These are phyloP conservation scores for Liolophura sinensis DNA, from an alignment of 1,140 invertebrate genomes.

Conservation along the genomic window DNA sequence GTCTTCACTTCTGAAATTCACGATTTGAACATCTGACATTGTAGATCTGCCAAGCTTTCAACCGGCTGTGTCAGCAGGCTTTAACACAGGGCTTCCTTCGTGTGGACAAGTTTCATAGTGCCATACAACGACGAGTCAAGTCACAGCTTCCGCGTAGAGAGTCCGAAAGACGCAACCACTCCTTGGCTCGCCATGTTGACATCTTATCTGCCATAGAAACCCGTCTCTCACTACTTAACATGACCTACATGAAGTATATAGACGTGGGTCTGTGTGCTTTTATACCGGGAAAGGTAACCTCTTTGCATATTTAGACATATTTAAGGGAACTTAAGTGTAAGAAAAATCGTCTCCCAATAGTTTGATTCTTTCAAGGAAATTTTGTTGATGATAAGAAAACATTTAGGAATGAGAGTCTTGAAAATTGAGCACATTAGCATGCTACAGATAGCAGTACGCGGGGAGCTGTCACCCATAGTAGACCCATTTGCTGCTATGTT, in stretches of 20 bases:
- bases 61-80: slow-evolving; percentile 73
- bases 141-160: slow-evolving; percentile 81
- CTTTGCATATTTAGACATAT: not conserved
- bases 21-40: slow-evolving; percentile 9
- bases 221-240: slow-evolving; percentile 84
- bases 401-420: too few relatives aligned
- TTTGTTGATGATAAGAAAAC: too few relatives aligned
- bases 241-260: slow-evolving; percentile 89
- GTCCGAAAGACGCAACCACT: slow-evolving; percentile 84
- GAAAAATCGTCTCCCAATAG: not conserved
- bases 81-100: slow-evolving; percentile 81
- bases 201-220: slow-evolving; percentile 90
- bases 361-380: not conserved
- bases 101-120: slow-evolving; percentile 76
- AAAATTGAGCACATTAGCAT: too few relatives aligned
- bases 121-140: slow-evolving; percentile 70
- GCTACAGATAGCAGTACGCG: too few relatives aligned
- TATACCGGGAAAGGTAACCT: slow-evolving; percentile 81
- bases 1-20: not conserved
- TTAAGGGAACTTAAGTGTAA: not conserved
- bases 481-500: too few relatives aligned
- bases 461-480: too few relatives aligned
- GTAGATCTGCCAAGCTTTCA: slow-evolving; percentile 81
- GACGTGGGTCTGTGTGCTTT: slow-evolving; percentile 84
- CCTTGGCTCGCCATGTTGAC: slow-evolving; percentile 81